phyloP scores from a whole-genome alignment of 2,113 vertebrate genomes.

The Semnornis frantzii region DNA sequence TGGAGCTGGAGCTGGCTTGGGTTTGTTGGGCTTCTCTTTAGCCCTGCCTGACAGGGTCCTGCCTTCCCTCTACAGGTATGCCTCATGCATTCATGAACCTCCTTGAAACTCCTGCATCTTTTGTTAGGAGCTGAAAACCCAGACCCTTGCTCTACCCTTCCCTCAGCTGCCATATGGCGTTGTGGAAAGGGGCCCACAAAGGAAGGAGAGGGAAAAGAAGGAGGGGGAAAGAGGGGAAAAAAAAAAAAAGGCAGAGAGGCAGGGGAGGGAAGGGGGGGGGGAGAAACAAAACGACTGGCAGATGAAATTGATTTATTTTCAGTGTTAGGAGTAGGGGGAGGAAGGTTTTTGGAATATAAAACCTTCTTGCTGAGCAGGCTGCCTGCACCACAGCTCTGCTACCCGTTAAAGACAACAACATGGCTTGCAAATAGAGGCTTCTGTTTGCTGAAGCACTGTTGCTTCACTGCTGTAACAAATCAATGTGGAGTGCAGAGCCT shows the following conservation, averaged over 20 bases:
- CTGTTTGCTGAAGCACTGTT: no score
- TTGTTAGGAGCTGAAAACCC: constrained; percentile 83
- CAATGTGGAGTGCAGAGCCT: constrained; percentile 67
- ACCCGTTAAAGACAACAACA: constrained; percentile 59
- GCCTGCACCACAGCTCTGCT: constrained; percentile 70
- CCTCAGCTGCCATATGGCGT: constrained; percentile 96
- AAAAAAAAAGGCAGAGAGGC: fast-evolving
- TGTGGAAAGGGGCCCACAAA: constrained; percentile 76
- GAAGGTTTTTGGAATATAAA: constrained; percentile 75
- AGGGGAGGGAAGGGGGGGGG: neutral
- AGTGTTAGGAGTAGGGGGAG: constrained; percentile 44
- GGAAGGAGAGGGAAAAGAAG: constrained; percentile 31
- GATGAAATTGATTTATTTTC: constrained; percentile 90
- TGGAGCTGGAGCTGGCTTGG: no score
- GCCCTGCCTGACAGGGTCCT: constrained; percentile 62
- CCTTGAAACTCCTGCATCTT: constrained; percentile 81
- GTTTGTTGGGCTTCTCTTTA: constrained; percentile 58
- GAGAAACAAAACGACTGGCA: constrained; percentile 78
- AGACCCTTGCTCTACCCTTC: constrained; percentile 73
- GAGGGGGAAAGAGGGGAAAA: no score
- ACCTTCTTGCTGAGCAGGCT: constrained; percentile 60
- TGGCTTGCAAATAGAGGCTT: constrained; percentile 74
- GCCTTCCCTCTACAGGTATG: constrained; percentile 65
- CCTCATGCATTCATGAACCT: constrained; percentile 85
- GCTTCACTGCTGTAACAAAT: constrained; percentile 69